Evolutionary conservation across 30 jellyfish, hydroid and myxozoan species (phyloP).

Genomic region (Nemopilema nomurai): DNA sequence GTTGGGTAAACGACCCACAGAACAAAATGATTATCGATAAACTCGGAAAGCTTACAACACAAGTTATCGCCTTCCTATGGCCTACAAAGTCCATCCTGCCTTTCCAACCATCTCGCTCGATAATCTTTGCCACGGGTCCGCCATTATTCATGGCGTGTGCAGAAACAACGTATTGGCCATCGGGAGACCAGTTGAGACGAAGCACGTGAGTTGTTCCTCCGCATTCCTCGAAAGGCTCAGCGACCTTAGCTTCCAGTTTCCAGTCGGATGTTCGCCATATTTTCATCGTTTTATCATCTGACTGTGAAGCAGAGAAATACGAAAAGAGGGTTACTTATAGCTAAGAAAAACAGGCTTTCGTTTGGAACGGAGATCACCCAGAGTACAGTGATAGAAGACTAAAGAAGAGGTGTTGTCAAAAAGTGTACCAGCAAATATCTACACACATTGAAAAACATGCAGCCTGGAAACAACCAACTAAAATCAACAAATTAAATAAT

Average conservation of each 20-base stretch:
- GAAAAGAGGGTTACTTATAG: background rate
- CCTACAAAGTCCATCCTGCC: conserved; percentile 98
- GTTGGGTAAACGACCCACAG: no score
- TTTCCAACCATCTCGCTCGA: conserved; percentile 96
- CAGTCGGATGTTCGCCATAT: conserved; percentile 92
- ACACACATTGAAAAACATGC: no score
- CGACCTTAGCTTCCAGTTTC: conserved; percentile 76
- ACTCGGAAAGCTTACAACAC: conserved; percentile 71
- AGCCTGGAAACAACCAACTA: no score
- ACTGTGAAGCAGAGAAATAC: conserved; percentile 25
- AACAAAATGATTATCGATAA: background rate
- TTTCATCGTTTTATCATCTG: conserved; percentile 91
- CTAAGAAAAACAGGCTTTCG: background rate
- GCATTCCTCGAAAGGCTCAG: conserved; percentile 92
- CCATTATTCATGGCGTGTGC: conserved; percentile 99
- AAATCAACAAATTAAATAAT: no score
- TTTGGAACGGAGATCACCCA: background rate
- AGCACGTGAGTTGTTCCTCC: conserved; percentile 95
- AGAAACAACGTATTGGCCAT: conserved; percentile 94
- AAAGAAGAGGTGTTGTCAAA: background rate
- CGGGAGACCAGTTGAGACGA: conserved; percentile 99
- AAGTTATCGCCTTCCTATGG: conserved; percentile 93
- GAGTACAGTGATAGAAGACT: background rate
- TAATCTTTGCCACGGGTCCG: conserved; percentile 97
- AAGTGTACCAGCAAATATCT: no score